Evolutionary conservation across 1,140 invertebrate genomes (phyloP).

Genomic region (Tetragnatha versicolor): DNA sequence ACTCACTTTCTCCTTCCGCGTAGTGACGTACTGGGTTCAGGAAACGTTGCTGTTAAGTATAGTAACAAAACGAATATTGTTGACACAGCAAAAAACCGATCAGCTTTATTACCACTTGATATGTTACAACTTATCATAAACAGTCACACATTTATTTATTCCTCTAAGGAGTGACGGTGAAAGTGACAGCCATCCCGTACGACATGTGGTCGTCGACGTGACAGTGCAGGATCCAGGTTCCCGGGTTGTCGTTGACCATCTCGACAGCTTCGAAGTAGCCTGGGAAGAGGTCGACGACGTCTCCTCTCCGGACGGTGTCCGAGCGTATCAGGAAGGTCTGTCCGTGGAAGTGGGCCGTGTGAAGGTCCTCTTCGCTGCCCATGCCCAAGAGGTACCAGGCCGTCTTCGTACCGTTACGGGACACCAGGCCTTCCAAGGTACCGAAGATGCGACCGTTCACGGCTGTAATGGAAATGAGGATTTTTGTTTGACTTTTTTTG

Average conservation of each 20-base stretch:
- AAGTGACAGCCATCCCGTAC: slow-evolving; percentile 45
- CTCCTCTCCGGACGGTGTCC: slow-evolving; percentile 56
- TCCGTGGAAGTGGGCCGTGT: slow-evolving; percentile 62
- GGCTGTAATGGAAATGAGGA: slow-evolving; percentile 54
- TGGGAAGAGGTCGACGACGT: slow-evolving; percentile 61
- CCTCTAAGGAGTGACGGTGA: slow-evolving; percentile 46
- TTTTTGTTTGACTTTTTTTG: too few species aligned
- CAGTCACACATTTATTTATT: too few species aligned
- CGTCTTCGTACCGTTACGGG: slow-evolving; percentile 57
- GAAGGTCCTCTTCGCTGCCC: slow-evolving; percentile 60
- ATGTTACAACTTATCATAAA: too few species aligned
- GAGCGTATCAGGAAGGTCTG: slow-evolving; percentile 59
- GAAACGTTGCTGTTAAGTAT: too few species aligned
- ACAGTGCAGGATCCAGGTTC: slow-evolving; percentile 58
- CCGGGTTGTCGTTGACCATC: slow-evolving; percentile 60
- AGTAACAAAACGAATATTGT: too few species aligned
- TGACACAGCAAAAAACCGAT: too few species aligned
- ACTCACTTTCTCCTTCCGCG: too few species aligned
- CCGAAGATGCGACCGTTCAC: slow-evolving; percentile 61
- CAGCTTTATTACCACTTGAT: too few species aligned
- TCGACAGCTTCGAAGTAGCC: slow-evolving; percentile 59
- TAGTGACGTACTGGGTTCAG: too few species aligned
- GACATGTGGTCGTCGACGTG: slow-evolving; percentile 54
- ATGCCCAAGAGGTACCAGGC: slow-evolving; percentile 61
- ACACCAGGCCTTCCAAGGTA: slow-evolving; percentile 59